A percentile compares a stretch with the other conserved stretches of the same genome.
These are phyloP conservation scores for Tetragonisca angustula DNA, from an alignment of 2,888 invertebrate genomes.

Conservation along the genomic window DNA sequence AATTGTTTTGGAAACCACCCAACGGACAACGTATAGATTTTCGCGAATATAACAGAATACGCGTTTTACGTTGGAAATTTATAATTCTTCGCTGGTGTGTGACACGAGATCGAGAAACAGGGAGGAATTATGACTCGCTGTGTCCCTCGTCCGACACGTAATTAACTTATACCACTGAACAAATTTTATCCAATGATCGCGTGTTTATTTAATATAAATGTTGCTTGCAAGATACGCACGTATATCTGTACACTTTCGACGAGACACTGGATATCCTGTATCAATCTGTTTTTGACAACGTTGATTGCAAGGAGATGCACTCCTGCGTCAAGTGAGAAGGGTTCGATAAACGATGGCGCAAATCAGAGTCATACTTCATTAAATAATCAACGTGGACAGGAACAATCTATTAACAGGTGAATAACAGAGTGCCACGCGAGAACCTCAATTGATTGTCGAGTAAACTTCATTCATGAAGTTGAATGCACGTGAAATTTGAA, in stretches of 20 bases:
- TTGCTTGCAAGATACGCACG: neutral
- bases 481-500: neutral
- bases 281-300: constrained; percentile 41
- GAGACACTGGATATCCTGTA: neutral
- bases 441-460: constrained; percentile 5
- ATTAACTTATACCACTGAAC: constrained; percentile 27
- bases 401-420: constrained; percentile 3
- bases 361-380: constrained; percentile 40
- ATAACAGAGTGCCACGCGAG: neutral
- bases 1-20: neutral
- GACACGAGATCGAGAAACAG: neutral
- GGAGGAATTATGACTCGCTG: neutral
- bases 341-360: constrained; percentile 16
- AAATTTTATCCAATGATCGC: neutral
- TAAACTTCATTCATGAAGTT: constrained; percentile 27
- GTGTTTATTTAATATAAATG: neutral
- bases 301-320: constrained; percentile 34
- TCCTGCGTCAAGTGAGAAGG: constrained; percentile 1
- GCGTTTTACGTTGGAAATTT: neutral
- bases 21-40: neutral
- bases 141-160: constrained; percentile 19
- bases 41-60: neutral
- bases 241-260: neutral
- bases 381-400: constrained; percentile 19
- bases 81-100: neutral